Percentiles rank a stretch among this genome's conserved stretches.
Evolutionary conservation across 2,113 vertebrate genomes (phyloP).

Genomic region (Myotis lucifugus): DNA sequence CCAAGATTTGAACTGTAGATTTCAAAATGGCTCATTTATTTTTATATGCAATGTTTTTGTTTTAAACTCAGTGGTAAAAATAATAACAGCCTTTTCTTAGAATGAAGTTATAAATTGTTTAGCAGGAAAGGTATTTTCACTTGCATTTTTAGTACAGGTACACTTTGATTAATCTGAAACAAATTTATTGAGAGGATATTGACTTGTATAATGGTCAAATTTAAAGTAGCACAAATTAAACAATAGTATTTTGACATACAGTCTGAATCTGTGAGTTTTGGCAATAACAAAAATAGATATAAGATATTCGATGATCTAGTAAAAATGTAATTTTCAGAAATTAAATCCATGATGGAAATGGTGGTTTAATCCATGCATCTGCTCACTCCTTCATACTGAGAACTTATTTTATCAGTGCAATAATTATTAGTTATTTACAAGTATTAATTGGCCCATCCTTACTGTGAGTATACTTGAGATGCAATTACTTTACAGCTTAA

Average conservation of each 20-base stretch:
- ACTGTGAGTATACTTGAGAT: background rate
- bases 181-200: background rate
- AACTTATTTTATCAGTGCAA: background rate
- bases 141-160: background rate
- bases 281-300: background rate
- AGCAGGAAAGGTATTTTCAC: background rate
- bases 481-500: background rate
- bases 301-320: background rate
- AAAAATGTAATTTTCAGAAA: background rate
- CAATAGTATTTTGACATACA: background rate
- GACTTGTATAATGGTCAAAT: background rate
- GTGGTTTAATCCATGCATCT: background rate
- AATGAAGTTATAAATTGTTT: background rate
- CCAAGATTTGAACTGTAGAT: background rate
- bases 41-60: background rate
- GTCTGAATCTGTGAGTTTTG: background rate
- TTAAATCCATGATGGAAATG: background rate
- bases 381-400: background rate
- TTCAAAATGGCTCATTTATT: conserved; percentile 23
- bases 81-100: background rate
- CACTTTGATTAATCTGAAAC: background rate
- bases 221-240: background rate
- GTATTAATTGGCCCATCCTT: background rate
- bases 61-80: background rate
- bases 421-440: background rate